Evolutionary conservation across 2,888 invertebrate species (phyloP).

Genomic region (Sepiola atlantica): DNA sequence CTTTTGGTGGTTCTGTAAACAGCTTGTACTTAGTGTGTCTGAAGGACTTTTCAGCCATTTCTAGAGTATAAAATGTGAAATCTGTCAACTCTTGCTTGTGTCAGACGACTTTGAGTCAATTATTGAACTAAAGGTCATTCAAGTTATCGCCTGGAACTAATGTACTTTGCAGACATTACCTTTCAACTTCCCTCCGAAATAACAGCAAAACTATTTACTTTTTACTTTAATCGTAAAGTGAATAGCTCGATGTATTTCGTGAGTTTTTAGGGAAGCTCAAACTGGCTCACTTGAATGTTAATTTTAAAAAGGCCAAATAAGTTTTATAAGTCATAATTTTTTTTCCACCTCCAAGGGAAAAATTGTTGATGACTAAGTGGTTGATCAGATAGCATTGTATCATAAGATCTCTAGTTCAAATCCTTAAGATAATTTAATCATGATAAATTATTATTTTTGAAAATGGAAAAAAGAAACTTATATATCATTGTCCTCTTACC

Average conservation of each 20-base stretch:
- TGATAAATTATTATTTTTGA: no score
- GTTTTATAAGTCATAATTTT: neutral
- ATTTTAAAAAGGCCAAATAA: neutral
- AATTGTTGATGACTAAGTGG: neutral
- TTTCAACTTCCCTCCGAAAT: neutral
- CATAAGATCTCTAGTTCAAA: no score
- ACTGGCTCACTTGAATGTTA: slow-evolving; percentile 2
- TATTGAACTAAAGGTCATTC: slow-evolving; percentile 32
- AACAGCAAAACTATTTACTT: slow-evolving; percentile 1
- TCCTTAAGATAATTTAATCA: no score
- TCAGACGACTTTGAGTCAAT: slow-evolving; percentile 3
- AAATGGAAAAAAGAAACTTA: no score
- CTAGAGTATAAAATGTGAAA: neutral
- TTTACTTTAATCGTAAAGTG: slow-evolving; percentile 8
- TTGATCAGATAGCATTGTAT: neutral
- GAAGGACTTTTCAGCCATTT: slow-evolving; percentile 20
- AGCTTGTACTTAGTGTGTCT: slow-evolving; percentile 12
- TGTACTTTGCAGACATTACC: neutral
- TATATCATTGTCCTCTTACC: no score
- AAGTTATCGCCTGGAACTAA: slow-evolving; percentile 32
- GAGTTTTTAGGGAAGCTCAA: neutral
- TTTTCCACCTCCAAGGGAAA: neutral
- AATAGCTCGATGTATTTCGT: neutral
- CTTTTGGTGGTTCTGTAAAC: slow-evolving; percentile 19
- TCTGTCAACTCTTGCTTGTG: neutral